These are phyloP conservation scores for Scaptomyza hsui DNA, from an alignment of 1,140 invertebrate genomes.

Conservation along the genomic window DNA sequence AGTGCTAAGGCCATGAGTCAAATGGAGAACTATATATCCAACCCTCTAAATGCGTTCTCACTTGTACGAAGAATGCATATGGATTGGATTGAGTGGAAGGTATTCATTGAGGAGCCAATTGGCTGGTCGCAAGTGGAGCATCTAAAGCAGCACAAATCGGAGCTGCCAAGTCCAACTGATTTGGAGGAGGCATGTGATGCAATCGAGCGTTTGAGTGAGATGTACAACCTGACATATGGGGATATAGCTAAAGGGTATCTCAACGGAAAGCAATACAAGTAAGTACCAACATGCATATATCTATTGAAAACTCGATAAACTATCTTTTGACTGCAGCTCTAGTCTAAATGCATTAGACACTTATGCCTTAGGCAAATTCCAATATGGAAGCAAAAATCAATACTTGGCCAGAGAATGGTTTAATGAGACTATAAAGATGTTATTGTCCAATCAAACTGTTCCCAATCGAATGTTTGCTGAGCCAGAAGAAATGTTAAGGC, in stretches of 20 bases:
- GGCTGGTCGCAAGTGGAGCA: constrained; percentile 85
- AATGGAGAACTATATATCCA: constrained; percentile 84
- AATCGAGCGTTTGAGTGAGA: constrained; percentile 95
- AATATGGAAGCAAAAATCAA: neutral
- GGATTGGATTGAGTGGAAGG: constrained; percentile 57
- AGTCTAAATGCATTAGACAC: constrained; percentile 33
- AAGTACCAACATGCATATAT: constrained; percentile 35
- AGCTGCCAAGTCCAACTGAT: constrained; percentile 93
- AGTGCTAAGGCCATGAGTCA: constrained; percentile 88
- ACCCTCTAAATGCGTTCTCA: constrained; percentile 57
- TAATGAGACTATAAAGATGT: neutral
- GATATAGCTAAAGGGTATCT: constrained; percentile 94
- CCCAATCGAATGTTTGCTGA: neutral
- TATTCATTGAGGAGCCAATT: constrained; percentile 39
- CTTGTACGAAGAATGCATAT: constrained; percentile 54
- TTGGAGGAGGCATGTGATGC: constrained; percentile 95
- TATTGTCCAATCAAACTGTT: neutral
- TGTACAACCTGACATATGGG: constrained; percentile 94
- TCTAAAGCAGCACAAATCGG: constrained; percentile 87
- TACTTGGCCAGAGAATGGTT: constrained; percentile 26
- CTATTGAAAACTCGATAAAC: too few relatives aligned
- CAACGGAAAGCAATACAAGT: constrained; percentile 92
- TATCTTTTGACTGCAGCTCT: neutral
- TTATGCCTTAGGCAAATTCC: constrained; percentile 28
- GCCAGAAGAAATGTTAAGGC: neutral